Conservation (phyloP, 2,113 vertebrate species). For the Vombatus ursinus region DNA sequence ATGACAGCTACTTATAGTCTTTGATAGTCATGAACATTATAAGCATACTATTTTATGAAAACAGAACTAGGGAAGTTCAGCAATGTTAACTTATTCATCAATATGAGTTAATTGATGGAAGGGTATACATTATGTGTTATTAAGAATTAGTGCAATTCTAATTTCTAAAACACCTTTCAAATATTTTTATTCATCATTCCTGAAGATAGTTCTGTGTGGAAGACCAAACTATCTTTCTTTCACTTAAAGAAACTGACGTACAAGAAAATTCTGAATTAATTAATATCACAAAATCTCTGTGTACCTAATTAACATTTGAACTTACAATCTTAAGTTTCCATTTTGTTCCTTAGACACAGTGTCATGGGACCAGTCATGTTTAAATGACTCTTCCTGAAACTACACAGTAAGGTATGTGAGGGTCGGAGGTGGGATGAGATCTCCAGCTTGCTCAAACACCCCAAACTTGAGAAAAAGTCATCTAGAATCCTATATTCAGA, state of each 20-base stretch:
- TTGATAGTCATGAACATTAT: background rate
- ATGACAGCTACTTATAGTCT: fast-evolving
- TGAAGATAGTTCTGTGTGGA: background rate
- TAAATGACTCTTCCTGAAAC: constrained; percentile 44
- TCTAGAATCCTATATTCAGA: constrained; percentile 36
- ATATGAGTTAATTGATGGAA: background rate
- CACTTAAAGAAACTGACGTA: background rate
- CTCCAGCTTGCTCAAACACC: constrained; percentile 63
- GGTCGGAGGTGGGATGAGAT: constrained; percentile 64
- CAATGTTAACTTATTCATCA: background rate
- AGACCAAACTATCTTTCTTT: background rate
- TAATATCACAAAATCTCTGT: background rate
- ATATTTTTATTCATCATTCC: constrained; percentile 9
- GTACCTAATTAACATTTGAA: background rate
- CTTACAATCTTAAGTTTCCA: background rate
- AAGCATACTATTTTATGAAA: background rate
- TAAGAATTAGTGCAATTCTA: background rate
- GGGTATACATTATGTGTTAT: background rate
- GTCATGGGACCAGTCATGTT: background rate
- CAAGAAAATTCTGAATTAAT: constrained; percentile 32
- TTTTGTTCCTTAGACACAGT: background rate
- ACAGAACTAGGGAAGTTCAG: background rate
- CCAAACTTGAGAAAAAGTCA: constrained; percentile 37
- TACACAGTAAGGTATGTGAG: constrained; percentile 59
- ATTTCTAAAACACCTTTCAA: background rate